These are phyloP conservation scores for Ammodramus savannarum DNA, from an alignment of 2,113 vertebrate species.

Conservation along the genomic window DNA sequence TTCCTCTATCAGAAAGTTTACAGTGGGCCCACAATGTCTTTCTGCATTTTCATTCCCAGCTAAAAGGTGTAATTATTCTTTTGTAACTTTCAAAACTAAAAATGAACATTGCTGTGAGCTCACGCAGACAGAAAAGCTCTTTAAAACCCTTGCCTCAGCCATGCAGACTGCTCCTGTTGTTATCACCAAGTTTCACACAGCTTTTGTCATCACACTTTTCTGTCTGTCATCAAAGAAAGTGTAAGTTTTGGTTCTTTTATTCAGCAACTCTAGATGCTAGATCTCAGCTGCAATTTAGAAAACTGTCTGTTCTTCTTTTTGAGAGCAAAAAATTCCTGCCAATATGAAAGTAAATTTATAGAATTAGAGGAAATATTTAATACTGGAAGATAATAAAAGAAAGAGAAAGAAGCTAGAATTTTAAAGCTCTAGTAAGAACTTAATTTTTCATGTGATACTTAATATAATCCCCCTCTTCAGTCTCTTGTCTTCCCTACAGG, in stretches of 20 bases:
- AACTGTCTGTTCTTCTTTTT: background rate
- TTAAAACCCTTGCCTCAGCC: background rate
- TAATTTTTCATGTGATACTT: background rate
- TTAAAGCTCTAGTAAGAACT: background rate
- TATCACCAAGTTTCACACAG: background rate
- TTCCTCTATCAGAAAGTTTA: background rate
- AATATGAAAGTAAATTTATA: background rate
- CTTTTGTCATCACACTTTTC: conserved; percentile 23
- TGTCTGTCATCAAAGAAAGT: conserved; percentile 18
- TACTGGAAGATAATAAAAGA: background rate
- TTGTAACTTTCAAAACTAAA: background rate
- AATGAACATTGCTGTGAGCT: background rate
- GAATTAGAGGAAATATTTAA: background rate
- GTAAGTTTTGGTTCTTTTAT: background rate
- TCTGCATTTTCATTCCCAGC: background rate
- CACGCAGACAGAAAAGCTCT: background rate
- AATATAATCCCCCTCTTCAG: background rate
- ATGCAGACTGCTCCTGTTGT: background rate
- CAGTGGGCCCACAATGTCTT: background rate
- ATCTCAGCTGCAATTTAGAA: background rate
- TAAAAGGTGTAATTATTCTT: background rate
- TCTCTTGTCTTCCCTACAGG: background rate
- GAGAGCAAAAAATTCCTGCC: background rate
- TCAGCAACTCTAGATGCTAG: background rate
- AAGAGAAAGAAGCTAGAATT: background rate